Conservation (phyloP, 1,140 invertebrate genomes). For the Pseudomyrmex flavicornis region DNA sequence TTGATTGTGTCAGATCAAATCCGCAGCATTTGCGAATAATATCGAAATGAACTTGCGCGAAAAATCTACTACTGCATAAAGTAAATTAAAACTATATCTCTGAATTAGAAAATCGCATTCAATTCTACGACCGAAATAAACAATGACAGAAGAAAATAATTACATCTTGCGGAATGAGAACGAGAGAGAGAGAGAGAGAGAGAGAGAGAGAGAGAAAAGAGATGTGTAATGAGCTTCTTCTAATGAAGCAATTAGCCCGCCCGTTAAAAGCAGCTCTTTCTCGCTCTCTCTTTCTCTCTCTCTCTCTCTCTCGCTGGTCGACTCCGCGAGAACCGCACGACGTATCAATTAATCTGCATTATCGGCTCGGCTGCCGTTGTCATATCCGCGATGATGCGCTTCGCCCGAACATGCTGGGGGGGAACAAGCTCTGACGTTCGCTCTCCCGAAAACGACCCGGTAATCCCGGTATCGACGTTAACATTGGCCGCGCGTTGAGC, state of each 20-base stretch:
- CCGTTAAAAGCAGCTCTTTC: constrained; percentile 35
- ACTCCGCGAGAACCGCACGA: neutral
- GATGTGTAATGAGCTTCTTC: neutral
- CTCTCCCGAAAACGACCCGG: neutral
- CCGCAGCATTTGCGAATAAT: neutral
- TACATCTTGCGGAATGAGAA: neutral
- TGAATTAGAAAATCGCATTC: neutral
- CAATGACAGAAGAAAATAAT: constrained; percentile 1
- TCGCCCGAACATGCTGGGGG: neutral
- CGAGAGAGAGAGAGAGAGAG: neutral
- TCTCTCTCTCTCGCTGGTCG: too few species aligned
- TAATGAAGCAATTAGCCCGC: constrained; percentile 48
- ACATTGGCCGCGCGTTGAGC: too few species aligned
- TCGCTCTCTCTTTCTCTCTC: neutral
- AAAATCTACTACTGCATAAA: neutral
- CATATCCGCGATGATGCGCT: neutral
- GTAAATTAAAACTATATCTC: too few species aligned
- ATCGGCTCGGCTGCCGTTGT: constrained; percentile 10
- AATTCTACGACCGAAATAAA: neutral
- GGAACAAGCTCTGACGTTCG: constrained; percentile 15
- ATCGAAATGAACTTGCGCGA: constrained; percentile 3
- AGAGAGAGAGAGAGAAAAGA: neutral
- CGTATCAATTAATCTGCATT: constrained; percentile 56
- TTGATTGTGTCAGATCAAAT: neutral
- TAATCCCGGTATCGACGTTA: neutral